phyloP scores from a whole-genome alignment of 2,888 invertebrate genomes.

The Nomada ferruginata region DNA sequence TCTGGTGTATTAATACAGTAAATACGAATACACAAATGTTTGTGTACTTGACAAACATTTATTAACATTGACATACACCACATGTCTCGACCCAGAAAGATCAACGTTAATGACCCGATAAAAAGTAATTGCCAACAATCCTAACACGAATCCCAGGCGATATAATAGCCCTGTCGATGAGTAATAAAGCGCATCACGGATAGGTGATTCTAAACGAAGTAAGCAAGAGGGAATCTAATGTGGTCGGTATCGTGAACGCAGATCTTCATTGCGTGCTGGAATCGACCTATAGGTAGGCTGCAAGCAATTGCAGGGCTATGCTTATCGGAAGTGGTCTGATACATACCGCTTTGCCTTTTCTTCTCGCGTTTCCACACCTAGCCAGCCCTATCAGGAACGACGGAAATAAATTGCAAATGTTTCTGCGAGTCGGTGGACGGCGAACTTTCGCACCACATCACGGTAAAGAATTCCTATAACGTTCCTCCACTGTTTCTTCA shows the following conservation, averaged over 20 bases:
- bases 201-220: constrained; percentile 50
- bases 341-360: constrained; percentile 64
- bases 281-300: constrained; percentile 47
- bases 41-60: background rate
- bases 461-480: background rate
- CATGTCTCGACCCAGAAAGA: background rate
- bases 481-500: background rate
- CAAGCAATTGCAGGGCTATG: constrained; percentile 51
- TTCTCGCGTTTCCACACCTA: constrained; percentile 49
- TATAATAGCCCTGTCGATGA: constrained; percentile 39
- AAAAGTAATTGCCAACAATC: background rate
- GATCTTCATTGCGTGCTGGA: constrained; percentile 68
- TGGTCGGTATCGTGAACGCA: constrained; percentile 62
- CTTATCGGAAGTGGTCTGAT: constrained; percentile 62
- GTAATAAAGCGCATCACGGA: constrained; percentile 36
- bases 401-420: constrained; percentile 27
- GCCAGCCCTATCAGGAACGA: constrained; percentile 6
- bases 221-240: constrained; percentile 60
- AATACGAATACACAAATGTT: background rate
- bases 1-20: constrained; percentile 5
- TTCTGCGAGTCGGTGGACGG: background rate
- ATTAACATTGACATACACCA: background rate
- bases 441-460: background rate
- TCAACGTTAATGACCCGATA: constrained; percentile 2
- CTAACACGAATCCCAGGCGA: constrained; percentile 26